Evolutionary conservation across 1,140 invertebrate genomes (phyloP), one percentile per base, ranked within the genome.

Genomic region (Plutomurus gul): DNA sequence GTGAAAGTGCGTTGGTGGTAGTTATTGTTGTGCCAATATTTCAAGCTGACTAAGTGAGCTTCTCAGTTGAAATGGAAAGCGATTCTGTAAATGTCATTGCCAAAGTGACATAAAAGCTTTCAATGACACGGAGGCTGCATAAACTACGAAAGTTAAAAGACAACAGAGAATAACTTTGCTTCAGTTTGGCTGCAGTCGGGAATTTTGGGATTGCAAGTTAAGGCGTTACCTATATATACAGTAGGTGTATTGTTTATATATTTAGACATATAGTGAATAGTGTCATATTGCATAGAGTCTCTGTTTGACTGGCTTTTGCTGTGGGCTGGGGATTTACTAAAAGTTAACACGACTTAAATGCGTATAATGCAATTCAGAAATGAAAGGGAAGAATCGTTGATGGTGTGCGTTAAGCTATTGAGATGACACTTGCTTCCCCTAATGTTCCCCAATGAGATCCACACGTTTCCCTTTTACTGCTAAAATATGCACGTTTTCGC

Each of bases 391-490:
- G 30, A 18, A 37, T 22, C 25, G 16, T 30, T 65, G 25, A 8
- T 43, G 70, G 22, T 72, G 36, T 72, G 36, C 8, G 25, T 20
- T 72, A 40, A 46, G 70, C 36, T 40, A 13, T 40, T 20, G 70
- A 18, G 25, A 72, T 72, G 70, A 72, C 70, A 72, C 70, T 72
- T 72, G 18, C 1, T 20, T 39, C 70, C 13, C 70, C 25, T 43
- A 18, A 72, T 37, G 18, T 40, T 43, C 20, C 16, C 5, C 33
- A 0, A 3, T 8, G 25, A 13, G 8, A 22, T 72, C 10, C 18
- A 72, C 70, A 72, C 70, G 70, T 72, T 72, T 72, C 25, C 36
- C 18, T 72, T 72, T 72, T 72, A 72, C n/a, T 43, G 70, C 70
- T 72, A 72, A 72, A 72, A 40, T 72, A 72, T 72, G 36, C 37